Evolutionary conservation across 2,797 vertebrate genomes (phyloP).

Genomic region (Vireo griseus): DNA sequence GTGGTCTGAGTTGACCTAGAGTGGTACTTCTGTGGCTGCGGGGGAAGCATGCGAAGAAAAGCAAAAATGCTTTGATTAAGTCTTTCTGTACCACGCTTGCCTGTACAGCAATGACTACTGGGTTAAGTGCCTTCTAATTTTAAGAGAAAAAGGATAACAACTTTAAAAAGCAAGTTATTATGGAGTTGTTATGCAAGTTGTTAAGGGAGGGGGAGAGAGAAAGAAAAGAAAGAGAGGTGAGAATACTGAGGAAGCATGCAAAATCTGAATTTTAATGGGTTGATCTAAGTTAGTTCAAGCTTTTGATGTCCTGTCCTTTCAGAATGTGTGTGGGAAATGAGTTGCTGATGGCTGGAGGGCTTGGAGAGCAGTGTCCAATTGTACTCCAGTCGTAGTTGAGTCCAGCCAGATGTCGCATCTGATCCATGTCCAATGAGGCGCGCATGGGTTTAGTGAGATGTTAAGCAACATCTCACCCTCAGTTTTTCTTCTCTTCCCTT

Average conservation of each 20-base stretch:
- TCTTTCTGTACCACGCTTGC: neutral
- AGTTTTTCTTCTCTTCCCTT: neutral
- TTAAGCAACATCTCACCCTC: rapidly evolving
- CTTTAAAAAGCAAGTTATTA: neutral
- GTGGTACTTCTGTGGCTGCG: rapidly evolving
- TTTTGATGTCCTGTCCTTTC: neutral
- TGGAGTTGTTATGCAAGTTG: neutral
- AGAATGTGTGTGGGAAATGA: neutral
- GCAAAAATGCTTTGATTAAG: neutral
- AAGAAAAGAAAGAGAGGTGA: neutral
- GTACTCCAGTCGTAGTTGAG: neutral
- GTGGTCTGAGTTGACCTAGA: neutral
- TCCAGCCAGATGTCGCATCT: neutral
- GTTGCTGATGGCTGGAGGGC: neutral
- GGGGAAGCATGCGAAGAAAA: neutral
- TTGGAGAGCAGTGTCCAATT: neutral
- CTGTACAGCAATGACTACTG: neutral
- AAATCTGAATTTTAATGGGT: neutral
- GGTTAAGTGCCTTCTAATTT: neutral
- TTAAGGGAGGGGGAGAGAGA: rapidly evolving
- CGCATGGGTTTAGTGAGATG: rapidly evolving
- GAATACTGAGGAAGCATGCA: neutral
- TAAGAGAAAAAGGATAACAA: neutral
- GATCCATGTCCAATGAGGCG: neutral
- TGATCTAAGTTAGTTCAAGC: neutral